Evolutionary conservation across 2,113 vertebrate genomes (phyloP).

Genomic region (Rhegmatorhina hoffmannsi): DNA sequence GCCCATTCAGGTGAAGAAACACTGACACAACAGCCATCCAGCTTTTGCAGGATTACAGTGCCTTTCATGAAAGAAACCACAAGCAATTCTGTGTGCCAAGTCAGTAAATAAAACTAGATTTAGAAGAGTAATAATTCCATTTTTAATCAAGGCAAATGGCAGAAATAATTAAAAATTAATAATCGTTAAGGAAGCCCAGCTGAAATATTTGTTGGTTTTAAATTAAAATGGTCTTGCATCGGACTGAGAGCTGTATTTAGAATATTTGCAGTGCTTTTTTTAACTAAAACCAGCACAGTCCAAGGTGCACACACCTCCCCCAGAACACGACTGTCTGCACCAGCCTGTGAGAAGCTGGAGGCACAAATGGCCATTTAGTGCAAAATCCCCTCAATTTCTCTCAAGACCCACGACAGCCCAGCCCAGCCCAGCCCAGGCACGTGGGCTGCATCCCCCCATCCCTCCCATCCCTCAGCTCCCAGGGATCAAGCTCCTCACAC

Average conservation of each 20-base stretch:
- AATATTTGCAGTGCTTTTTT: neutral
- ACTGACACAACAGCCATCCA: neutral
- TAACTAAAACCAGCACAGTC: neutral
- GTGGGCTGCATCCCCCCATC: neutral
- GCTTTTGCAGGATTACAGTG: neutral
- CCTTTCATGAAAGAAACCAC: neutral
- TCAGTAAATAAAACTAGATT: neutral
- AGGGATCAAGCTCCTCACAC: neutral
- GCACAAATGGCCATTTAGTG: neutral
- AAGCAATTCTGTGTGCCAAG: neutral
- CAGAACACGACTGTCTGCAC: neutral
- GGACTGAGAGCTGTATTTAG: neutral
- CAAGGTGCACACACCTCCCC: fast-evolving
- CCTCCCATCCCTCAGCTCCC: neutral
- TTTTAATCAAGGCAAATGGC: constrained; percentile 17
- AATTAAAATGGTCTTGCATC: neutral
- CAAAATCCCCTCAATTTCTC: neutral
- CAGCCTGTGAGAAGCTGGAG: fast-evolving
- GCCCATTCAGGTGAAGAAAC: neutral
- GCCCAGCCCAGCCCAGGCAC: neutral
- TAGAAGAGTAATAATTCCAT: neutral
- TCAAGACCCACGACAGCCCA: neutral
- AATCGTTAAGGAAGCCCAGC: neutral
- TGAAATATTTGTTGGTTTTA: neutral
- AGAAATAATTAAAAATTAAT: constrained; percentile 29